phyloP scores from a whole-genome alignment of 2,797 vertebrate genomes.

The Microctenopoma steveboyesi region DNA sequence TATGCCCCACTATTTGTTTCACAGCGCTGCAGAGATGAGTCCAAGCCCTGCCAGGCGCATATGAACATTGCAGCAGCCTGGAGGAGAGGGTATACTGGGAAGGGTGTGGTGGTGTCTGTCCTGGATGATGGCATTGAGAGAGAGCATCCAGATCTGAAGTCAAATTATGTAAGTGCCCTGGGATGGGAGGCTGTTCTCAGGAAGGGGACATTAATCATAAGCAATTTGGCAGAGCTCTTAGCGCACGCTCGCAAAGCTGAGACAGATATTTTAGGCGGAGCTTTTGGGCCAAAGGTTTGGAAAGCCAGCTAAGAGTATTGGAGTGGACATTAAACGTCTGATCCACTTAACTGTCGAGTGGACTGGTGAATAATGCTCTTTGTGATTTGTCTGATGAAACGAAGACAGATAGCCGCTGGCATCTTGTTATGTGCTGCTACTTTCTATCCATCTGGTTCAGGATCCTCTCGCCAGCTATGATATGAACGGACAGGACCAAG shows the following conservation, averaged over 20 bases:
- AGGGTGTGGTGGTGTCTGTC: conserved; percentile 94
- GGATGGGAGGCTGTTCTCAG: conserved; percentile 49
- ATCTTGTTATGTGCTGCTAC: conserved; percentile 52
- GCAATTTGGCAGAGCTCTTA: conserved; percentile 71
- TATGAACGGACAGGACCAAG: conserved; percentile 90
- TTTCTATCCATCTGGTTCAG: conserved; percentile 78
- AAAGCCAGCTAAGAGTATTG: conserved; percentile 67
- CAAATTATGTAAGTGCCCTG: conserved; percentile 93
- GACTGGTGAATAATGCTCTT: conserved; percentile 72
- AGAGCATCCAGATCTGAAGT: conserved; percentile 92
- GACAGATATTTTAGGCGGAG: conserved; percentile 67
- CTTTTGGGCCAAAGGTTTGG: conserved; percentile 70
- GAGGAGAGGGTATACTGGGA: conserved; percentile 93
- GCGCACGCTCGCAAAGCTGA: conserved; percentile 58
- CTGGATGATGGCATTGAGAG: conserved; percentile 94
- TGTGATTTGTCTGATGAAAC: conserved; percentile 69
- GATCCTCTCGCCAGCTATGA: conserved; percentile 94
- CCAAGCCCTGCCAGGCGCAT: conserved; percentile 81
- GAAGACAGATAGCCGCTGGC: conserved; percentile 64
- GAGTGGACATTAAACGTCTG: conserved; percentile 71
- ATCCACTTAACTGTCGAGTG: conserved; percentile 68
- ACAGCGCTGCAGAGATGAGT: conserved; percentile 89
- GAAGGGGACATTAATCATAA: conserved; percentile 71
- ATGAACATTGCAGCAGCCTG: conserved; percentile 95
- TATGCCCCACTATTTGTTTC: conserved; percentile 58